Evolutionary conservation across 2,888 invertebrate species (phyloP), one percentile per base, ranked within the genome.

Genomic region (Limnephilus auricula): DNA sequence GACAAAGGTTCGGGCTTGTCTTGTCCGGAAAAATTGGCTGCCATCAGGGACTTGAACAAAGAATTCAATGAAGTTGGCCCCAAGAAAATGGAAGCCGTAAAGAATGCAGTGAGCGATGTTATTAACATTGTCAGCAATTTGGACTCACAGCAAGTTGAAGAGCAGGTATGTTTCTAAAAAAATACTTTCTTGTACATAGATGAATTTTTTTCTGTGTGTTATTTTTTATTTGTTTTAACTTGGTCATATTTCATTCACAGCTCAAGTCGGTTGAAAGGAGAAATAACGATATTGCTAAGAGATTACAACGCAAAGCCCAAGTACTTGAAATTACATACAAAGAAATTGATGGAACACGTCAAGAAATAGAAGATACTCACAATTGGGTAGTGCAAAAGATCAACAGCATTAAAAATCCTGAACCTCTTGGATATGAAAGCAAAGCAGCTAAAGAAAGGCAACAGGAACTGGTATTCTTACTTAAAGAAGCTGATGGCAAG

Each of bases 141-240:
- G 93, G 99, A 99, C 94, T 97, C 98, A 0, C 98, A 99, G 94
- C 98, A 99, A 95, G 97, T 99, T 2, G 98, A 98, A 94, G 99
- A 99, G 94, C 98, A 98, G 95, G 96, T 97, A 94, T 91, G 40
- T 85, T 40, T 40, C 40, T 31, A 34, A 84, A 65, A 31, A 45
- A 45, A 12, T 40, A 40, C 12, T 40, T 18, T n/a, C 2, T 2
- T 25, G 25, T 65, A 65, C 9, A 9, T 65, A 9, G 6, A 65
- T 65, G 25, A 65, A 9, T 9, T 9, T 65, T 65, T 50, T 50
- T 50, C 9, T 65, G 2, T 65, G 2, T 65, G 2, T 89, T 79
- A 3, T 89, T 80, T 79, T 89, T 34, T 32, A 45, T 40, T 31
- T 83, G 30, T 84, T 93, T 91, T 32, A 89, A 83, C 15, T 78